phyloP scores from a whole-genome alignment of 2,888 invertebrate species.

The Subacronicta megacephala region DNA sequence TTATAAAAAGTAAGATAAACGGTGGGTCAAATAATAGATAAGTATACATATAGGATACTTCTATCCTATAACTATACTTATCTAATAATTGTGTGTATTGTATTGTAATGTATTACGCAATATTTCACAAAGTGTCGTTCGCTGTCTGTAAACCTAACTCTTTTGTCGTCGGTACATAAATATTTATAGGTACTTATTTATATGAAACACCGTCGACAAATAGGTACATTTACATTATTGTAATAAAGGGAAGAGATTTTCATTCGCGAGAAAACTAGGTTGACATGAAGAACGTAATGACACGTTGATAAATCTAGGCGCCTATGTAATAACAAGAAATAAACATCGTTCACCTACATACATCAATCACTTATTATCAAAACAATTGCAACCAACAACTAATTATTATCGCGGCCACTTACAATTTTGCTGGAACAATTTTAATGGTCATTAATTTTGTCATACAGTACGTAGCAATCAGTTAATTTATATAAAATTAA shows the following conservation, averaged over 20 bases:
- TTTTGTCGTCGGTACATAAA: no score
- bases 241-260: neutral
- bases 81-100: no score
- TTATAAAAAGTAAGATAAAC: constrained; percentile 33
- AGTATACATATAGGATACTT: no score
- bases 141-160: no score
- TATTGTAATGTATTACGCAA: no score
- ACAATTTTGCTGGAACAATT: constrained; percentile 40
- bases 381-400: constrained; percentile 48
- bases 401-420: constrained; percentile 31
- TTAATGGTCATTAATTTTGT: constrained; percentile 38
- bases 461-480: constrained; percentile 30
- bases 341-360: constrained; percentile 32
- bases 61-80: no score
- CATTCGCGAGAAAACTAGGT: constrained; percentile 21
- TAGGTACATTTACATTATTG: no score
- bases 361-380: constrained; percentile 41
- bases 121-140: no score
- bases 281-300: constrained; percentile 19
- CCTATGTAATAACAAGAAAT: constrained; percentile 29
- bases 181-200: no score
- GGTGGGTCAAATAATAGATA: constrained; percentile 7
- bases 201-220: no score
- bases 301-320: constrained; percentile 42
- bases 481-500: constrained; percentile 47